Evolutionary conservation across 2,113 vertebrate species (phyloP).

Genomic region (Cavia porcellus): DNA sequence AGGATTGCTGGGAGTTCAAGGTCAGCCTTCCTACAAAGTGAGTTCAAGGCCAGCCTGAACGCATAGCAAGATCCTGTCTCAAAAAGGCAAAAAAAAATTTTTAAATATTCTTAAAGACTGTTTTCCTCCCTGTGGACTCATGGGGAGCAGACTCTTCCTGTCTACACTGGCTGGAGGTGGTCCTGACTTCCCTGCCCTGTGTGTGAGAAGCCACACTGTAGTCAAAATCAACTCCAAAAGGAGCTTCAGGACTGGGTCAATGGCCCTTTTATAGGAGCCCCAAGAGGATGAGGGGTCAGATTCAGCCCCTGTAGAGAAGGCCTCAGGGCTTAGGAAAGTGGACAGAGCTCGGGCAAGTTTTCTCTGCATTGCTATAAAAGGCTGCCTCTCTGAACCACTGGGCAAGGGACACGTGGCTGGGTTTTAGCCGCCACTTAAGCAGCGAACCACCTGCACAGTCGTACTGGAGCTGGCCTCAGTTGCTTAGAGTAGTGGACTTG

Average conservation of each 20-base stretch:
- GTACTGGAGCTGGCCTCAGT: background rate
- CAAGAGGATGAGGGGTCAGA: background rate
- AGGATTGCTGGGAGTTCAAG: too few species aligned
- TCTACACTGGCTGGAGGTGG: too few species aligned
- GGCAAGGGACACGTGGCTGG: accelerated
- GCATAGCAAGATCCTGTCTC: too few species aligned
- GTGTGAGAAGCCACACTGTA: background rate
- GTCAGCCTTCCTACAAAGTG: too few species aligned
- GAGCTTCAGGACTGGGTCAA: background rate
- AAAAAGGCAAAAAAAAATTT: too few species aligned
- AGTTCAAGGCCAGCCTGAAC: too few species aligned
- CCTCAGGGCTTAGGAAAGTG: background rate
- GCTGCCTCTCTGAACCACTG: background rate
- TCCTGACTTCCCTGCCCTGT: background rate
- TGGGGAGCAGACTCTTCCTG: too few species aligned
- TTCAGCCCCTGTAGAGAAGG: background rate
- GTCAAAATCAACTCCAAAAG: background rate
- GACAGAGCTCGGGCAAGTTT: background rate
- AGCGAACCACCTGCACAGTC: accelerated
- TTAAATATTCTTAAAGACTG: background rate
- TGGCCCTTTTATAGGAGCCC: background rate
- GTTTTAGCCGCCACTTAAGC: background rate
- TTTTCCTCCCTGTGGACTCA: background rate
- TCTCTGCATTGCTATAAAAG: background rate
- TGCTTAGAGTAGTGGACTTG: background rate